Base-by-base conservation (phyloP, 2,888 invertebrate genomes). In the Ceramica pisi region DNA sequence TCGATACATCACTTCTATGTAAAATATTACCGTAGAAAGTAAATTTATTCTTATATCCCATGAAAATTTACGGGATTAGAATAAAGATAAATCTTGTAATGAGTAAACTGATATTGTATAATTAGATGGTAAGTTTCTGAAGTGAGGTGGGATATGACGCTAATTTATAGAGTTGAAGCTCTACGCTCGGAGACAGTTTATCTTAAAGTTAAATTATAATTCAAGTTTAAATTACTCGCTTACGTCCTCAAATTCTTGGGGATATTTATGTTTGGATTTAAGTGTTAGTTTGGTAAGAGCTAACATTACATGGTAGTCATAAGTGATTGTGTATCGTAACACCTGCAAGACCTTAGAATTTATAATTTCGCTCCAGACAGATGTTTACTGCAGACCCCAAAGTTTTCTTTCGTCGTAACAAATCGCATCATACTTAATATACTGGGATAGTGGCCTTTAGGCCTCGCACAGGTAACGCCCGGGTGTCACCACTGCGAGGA, bases 101-200 rank as follows among this genome's bases (percentile, higher is more conserved):
- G 78, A 83, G 86, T 81, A 81, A 85, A 76, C 65, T 84, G 84
- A 85, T 85, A 84, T 82, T 66, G 71, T 84, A 81, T 85, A 85
- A 85, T 85, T 84, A 85, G 84, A 79, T 78, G 59, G 69, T 79
- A 82, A 78, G 75, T 72, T 78, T n/a, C 59, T 67, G 26, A 72
- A 63, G 68, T 70, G 72, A 75, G 77, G 67, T 78, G 57, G 59
- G 66, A 68, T n/a, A n/a, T 74, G 81, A 71, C 44, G 21, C 57
- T 84, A 75, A 85, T 82, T 83, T 82, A 84, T 85, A 67, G 79
- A 70, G 21, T n/a, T 23, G 38, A 53, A 76, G 63, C 50, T 60
- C 56, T 68, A 74, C 64, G 64, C 62, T 76, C 53, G 76, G 75
- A 67, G 83, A 78, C 75, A 81, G 63, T 82, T 76, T 73, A 76